Evolutionary conservation across 2,113 vertebrate species (phyloP).

Genomic region (Silurus asotus): DNA sequence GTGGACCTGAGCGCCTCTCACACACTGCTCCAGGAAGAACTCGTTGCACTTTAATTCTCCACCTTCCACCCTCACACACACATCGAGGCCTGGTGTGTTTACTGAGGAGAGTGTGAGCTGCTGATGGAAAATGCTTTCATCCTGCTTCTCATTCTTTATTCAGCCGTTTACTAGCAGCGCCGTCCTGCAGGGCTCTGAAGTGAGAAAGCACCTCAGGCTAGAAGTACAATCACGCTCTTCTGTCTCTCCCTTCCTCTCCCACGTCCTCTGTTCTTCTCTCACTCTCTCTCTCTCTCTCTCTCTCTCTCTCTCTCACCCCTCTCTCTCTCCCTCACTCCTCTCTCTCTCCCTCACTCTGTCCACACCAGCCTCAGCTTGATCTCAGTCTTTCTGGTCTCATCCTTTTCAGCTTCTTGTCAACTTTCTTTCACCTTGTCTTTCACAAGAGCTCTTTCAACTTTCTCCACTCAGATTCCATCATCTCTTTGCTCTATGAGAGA

Average conservation of each 20-base stretch:
- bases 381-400: slow-evolving; percentile 23
- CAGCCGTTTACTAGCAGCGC: slow-evolving; percentile 63
- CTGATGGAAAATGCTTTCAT: slow-evolving; percentile 68
- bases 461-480: slow-evolving; percentile 17
- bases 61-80: not conserved
- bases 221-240: slow-evolving; percentile 51
- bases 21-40: not conserved
- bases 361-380: slow-evolving; percentile 31
- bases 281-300: slow-evolving; percentile 11
- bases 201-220: slow-evolving; percentile 70
- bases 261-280: slow-evolving; percentile 32
- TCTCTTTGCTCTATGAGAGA: slow-evolving; percentile 26
- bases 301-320: not conserved
- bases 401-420: slow-evolving; percentile 38
- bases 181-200: slow-evolving; percentile 66
- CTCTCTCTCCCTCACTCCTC: not conserved
- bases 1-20: not conserved
- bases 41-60: not conserved
- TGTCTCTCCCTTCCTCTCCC: slow-evolving; percentile 29
- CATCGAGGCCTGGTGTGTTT: slow-evolving; percentile 52
- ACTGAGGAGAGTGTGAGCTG: slow-evolving; percentile 55
- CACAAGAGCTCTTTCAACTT: slow-evolving; percentile 13
- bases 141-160: slow-evolving; percentile 74
- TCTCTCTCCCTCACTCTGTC: slow-evolving; percentile 21
- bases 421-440: slow-evolving; percentile 38